These are phyloP conservation scores for Tragelaphus scriptus DNA, from an alignment of 2,113 vertebrate species.

Conservation along the genomic window DNA sequence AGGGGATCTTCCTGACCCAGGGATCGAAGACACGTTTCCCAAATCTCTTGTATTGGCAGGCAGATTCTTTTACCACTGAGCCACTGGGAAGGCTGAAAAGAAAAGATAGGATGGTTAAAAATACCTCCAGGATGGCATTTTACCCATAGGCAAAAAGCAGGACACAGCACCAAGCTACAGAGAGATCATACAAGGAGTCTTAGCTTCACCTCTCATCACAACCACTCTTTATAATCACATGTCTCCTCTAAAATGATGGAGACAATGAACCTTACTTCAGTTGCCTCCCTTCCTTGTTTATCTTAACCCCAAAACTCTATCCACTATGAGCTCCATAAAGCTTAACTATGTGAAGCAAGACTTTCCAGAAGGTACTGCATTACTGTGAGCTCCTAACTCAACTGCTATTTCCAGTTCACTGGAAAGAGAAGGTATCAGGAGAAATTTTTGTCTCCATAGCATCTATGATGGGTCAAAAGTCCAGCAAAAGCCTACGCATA, in stretches of 20 bases:
- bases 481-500: not conserved
- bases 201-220: not conserved
- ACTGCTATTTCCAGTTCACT: not conserved
- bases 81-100: rapidly evolving
- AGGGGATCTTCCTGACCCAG: not conserved
- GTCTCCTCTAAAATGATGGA: not conserved
- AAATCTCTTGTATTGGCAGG: not conserved
- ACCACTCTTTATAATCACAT: not conserved
- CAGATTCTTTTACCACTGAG: not conserved
- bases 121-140: not conserved
- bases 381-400: not conserved
- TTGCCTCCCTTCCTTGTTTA: not conserved
- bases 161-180: not conserved
- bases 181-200: not conserved
- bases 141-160: not conserved
- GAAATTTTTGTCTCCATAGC: not conserved
- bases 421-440: not conserved
- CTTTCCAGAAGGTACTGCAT: not conserved
- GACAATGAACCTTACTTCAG: not conserved
- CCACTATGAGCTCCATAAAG: not conserved
- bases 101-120: not conserved
- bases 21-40: not conserved
- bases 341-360: not conserved
- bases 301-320: not conserved
- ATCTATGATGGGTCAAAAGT: not conserved